phyloP scores from a whole-genome alignment of 2,113 vertebrate genomes.

The Philantomba maxwellii region DNA sequence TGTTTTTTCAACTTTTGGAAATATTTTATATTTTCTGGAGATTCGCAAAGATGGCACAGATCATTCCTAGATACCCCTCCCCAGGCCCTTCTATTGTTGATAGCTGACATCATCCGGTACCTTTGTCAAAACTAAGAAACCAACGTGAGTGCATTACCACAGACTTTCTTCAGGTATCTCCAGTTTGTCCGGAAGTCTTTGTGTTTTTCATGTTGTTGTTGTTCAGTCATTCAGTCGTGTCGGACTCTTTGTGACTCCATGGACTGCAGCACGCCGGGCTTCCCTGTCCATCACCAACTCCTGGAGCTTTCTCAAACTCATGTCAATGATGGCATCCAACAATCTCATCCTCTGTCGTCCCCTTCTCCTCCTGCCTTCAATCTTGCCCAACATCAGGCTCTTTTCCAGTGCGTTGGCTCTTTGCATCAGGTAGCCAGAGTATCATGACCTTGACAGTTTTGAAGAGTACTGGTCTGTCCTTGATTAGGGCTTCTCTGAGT shows the following conservation, averaged over 20 bases:
- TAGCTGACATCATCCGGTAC: neutral
- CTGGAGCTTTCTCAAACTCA: neutral
- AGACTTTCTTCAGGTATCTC: neutral
- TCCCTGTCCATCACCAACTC: neutral
- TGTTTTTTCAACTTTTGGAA: neutral
- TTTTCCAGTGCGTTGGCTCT: neutral
- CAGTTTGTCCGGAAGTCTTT: neutral
- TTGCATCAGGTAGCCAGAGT: neutral
- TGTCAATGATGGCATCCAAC: neutral
- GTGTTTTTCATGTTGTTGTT: neutral
- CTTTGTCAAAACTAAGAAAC: neutral
- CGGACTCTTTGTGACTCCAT: neutral
- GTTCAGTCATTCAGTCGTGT: neutral
- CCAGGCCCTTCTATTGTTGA: neutral
- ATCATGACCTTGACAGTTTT: neutral
- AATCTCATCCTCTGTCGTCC: neutral
- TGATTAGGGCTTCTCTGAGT: neutral
- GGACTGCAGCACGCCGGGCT: fast-evolving
- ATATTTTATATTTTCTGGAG: neutral
- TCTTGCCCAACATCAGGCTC: neutral
- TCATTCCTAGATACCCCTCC: neutral
- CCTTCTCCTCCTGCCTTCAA: too few species aligned
- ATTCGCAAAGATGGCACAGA: neutral
- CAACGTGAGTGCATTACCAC: fast-evolving
- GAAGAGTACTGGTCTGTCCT: neutral